Base-by-base conservation (phyloP, 2,113 vertebrate species). In the Bos javanicus region DNA sequence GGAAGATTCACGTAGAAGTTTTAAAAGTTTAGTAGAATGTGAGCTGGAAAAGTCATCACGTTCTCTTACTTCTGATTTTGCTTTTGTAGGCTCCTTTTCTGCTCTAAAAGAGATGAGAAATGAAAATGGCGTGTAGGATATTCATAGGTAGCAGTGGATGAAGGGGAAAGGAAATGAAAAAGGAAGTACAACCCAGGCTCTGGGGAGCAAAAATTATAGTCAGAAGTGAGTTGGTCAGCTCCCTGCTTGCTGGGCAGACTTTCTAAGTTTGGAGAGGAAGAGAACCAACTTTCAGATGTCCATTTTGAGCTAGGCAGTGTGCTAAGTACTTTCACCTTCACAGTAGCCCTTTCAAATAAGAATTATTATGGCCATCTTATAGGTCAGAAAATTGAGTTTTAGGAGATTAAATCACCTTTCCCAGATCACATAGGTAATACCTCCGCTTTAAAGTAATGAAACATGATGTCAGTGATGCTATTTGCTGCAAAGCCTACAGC, bases 11-110 rank as follows among this genome's bases (percentile, higher is more conserved):
- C 2, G 6, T 71, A 80, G 57, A 93, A 57, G 64, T 48, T 92
- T 88, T 59, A 57, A 43, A 64, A 71, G 91, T 90, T 94, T 50
- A 88, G 8, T 33, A 82, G 48, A 62, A 80, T 21, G 9, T 87
- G 92, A 60, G 1, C 92, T 84, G 33, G 71, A 62, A 90, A 80
- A 89, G n/a, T 52, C 14, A 59, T 16, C 48, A 67, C 26, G 3
- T 25, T 50, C 23, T 88, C 88, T 95, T 71, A 67, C 30, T 85
- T 96, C 48, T 46, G 57, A 71, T 95, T 96, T 94, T 95, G 71
- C 17, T 52, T 48, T 26, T 87, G 19, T 6, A 64, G 89, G 83
- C 74, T 7, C 4, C 59, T 60, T 82, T 64, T 91, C 8, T 97
- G 8, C 39, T 91, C 36, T 92, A 67, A 76, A 96, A 80, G 74